Conservation (phyloP, 2,797 vertebrate genomes). For the Phrynocephalus guinanensis region DNA sequence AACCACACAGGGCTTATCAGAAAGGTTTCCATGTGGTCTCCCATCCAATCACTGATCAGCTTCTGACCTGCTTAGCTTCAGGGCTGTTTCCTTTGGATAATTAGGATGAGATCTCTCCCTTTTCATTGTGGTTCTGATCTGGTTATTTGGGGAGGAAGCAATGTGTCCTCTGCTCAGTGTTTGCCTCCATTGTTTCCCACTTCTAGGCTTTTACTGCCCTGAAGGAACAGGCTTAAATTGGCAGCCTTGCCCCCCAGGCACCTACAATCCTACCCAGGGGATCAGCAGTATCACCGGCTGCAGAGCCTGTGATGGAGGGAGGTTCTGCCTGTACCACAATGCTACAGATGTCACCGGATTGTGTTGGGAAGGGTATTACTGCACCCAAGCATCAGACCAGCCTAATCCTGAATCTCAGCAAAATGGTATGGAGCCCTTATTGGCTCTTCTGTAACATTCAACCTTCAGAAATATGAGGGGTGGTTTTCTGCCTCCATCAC, state of each 20-base stretch:
- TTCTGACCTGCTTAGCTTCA: neutral
- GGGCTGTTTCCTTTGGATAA: neutral
- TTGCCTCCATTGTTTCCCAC: neutral
- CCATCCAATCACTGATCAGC: neutral
- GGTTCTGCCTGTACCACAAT: slow-evolving; percentile 84
- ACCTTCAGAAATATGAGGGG: too few relatives aligned
- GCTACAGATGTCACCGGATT: slow-evolving; percentile 80
- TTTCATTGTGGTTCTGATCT: neutral
- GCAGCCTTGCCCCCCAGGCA: slow-evolving; percentile 84
- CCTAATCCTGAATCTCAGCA: slow-evolving; percentile 76
- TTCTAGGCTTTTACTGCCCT: slow-evolving; percentile 88
- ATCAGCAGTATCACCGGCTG: slow-evolving; percentile 78
- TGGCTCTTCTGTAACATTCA: too few relatives aligned
- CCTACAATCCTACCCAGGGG: slow-evolving; percentile 80
- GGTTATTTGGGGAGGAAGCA: neutral
- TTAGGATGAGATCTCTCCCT: too few relatives aligned
- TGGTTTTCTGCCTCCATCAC: too few relatives aligned
- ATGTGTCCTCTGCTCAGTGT: neutral
- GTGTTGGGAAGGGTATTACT: slow-evolving; percentile 87
- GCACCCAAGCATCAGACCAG: slow-evolving; percentile 78
- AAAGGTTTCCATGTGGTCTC: neutral
- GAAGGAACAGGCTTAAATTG: slow-evolving; percentile 81
- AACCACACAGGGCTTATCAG: neutral
- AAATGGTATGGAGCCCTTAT: slow-evolving; percentile 71
- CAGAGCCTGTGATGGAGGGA: slow-evolving; percentile 83